Conservation (phyloP, 35 echinoderm and acorn worm genomes). For the Eucidaris tribuloides region DNA sequence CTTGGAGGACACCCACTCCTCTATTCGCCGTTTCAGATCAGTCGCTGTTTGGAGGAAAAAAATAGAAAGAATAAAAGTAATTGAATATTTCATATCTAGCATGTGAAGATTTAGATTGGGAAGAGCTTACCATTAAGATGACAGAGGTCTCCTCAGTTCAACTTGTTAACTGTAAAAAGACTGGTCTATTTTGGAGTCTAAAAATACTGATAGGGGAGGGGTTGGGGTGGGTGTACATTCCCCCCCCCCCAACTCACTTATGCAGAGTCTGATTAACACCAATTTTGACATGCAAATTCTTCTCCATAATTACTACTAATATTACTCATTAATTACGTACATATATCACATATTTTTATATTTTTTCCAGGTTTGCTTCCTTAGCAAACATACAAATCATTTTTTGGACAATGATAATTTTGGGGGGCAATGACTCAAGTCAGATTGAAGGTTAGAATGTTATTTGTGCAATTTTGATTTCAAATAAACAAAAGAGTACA, state of each 20-base stretch:
- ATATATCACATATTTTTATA: not conserved
- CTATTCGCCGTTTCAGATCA: slow-evolving; percentile 78
- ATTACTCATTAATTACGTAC: not conserved
- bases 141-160: not conserved
- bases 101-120: not conserved
- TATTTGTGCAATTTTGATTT: not conserved
- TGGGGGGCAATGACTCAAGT: too few relatives aligned
- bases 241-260: too few relatives aligned
- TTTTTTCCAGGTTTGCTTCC: not conserved
- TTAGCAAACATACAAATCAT: not conserved
- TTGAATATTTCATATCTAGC: not conserved
- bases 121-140: not conserved
- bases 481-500: not conserved
- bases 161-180: not conserved
- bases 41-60: slow-evolving; percentile 52
- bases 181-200: too few relatives aligned
- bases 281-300: too few relatives aligned
- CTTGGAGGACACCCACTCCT: slow-evolving; percentile 79
- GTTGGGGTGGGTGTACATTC: not conserved
- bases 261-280: too few relatives aligned
- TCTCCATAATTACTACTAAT: too few relatives aligned
- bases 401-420: too few relatives aligned
- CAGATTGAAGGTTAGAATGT: not conserved
- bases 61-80: not conserved
- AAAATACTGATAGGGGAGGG: not conserved